Percentiles rank a stretch among this genome's conserved stretches.
Conservation (phyloP, 2,797 vertebrate species). For the Acrossocheilus wenchowensis region DNA sequence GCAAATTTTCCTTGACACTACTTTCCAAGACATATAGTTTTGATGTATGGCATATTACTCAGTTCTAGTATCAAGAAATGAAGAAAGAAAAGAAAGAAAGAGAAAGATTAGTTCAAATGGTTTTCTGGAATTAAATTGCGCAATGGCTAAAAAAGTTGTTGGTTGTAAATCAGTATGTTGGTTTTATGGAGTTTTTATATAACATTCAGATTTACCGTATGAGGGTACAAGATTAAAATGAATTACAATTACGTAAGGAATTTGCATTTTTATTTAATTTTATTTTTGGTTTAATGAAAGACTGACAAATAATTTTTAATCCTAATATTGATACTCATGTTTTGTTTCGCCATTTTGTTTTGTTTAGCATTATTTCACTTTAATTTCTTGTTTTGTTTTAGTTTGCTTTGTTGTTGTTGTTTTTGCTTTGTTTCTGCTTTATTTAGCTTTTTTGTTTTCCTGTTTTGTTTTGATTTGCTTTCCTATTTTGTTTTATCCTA, state of each 20-base stretch:
- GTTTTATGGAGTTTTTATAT: neutral
- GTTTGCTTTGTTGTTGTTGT: neutral
- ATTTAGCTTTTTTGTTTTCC: too few relatives aligned
- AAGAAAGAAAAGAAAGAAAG: neutral
- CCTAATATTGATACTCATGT: neutral
- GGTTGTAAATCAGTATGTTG: constrained; percentile 24
- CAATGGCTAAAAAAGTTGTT: neutral
- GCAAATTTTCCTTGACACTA: constrained; percentile 27
- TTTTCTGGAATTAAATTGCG: neutral
- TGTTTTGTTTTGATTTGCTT: neutral
- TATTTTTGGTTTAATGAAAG: neutral
- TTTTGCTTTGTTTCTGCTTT: neutral
- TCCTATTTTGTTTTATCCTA: neutral
- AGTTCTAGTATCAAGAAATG: neutral
- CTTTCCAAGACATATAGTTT: neutral
- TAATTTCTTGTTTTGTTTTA: neutral
- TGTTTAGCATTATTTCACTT: neutral
- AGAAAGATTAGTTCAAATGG: neutral
- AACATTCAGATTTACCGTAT: neutral
- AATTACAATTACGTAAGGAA: neutral
- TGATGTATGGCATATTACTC: neutral
- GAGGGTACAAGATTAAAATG: too few relatives aligned
- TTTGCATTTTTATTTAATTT: neutral
- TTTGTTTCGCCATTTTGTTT: neutral
- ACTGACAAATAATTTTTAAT: neutral